A percentile compares a stretch with the other conserved stretches of the same genome.
These are phyloP conservation scores for Labrus mixtus DNA, from an alignment of 2,113 vertebrate genomes.

Conservation along the genomic window DNA sequence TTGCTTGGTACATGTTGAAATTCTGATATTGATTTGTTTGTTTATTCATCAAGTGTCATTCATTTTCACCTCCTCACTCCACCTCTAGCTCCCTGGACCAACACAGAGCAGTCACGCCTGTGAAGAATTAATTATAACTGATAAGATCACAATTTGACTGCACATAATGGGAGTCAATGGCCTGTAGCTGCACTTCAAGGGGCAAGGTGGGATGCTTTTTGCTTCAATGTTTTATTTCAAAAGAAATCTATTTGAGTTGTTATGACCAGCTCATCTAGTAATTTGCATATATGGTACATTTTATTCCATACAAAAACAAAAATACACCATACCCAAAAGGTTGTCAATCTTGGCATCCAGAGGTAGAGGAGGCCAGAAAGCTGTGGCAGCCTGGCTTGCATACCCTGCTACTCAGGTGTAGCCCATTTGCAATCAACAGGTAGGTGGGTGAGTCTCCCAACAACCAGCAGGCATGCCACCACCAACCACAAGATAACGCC, in stretches of 20 bases:
- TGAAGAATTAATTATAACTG: constrained; percentile 27
- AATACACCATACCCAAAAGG: no score
- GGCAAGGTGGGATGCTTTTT: neutral
- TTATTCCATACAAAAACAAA: no score
- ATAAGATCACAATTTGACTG: constrained; percentile 5
- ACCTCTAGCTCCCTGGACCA: neutral
- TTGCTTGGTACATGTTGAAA: neutral
- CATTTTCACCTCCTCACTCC: neutral
- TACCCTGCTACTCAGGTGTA: no score
- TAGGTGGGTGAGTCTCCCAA: no score
- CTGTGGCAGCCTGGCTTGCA: no score
- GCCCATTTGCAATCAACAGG: no score
- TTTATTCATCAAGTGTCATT: neutral
- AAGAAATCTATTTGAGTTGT: neutral
- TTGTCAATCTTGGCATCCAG: no score
- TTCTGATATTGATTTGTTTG: neutral
- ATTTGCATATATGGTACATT: no score
- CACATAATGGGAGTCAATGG: neutral
- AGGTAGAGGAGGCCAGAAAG: no score
- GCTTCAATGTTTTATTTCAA: constrained; percentile 27
- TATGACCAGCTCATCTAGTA: no score
- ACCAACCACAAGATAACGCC: no score
- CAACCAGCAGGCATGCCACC: no score
- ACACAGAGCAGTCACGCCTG: constrained; percentile 10
- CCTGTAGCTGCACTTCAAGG: neutral